These are phyloP conservation scores for Aythya fuligula DNA, from an alignment of 2,797 vertebrate species.

Conservation along the genomic window DNA sequence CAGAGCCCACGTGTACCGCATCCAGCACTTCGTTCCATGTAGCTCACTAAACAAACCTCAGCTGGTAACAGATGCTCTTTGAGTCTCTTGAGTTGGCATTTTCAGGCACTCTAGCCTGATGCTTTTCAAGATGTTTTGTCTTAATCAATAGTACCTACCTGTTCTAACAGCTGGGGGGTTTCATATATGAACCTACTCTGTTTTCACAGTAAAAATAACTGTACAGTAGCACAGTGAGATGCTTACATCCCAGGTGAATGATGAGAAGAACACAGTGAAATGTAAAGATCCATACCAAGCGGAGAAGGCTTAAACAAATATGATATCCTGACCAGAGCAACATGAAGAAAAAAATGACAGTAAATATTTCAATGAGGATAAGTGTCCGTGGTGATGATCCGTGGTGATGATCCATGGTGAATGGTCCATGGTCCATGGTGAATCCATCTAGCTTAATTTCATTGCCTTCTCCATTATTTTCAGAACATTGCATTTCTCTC, in stretches of 20 bases:
- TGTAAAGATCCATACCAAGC: neutral
- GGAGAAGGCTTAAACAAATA: neutral
- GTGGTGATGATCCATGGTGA: too few relatives aligned
- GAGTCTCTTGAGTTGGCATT: neutral
- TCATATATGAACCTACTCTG: neutral
- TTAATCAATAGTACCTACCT: neutral
- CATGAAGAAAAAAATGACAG: neutral
- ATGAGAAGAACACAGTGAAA: neutral
- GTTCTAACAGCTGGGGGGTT: neutral
- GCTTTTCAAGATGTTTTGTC: neutral
- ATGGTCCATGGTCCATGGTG: neutral
- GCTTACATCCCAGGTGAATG: neutral
- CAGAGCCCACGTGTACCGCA: neutral
- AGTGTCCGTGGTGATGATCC: neutral
- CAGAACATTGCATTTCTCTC: neutral
- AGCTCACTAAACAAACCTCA: neutral
- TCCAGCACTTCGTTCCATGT: neutral
- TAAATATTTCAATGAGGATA: neutral
- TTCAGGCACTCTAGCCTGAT: neutral
- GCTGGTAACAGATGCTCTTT: neutral
- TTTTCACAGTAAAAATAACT: slow-evolving; percentile 12
- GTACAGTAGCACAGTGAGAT: neutral
- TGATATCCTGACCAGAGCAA: neutral
- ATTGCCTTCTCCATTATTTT: neutral
- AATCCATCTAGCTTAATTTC: neutral